Percentiles rank a stretch among this genome's conserved stretches.
These are phyloP conservation scores for Tipula unca DNA, from an alignment of 2,888 invertebrate genomes.

Conservation along the genomic window DNA sequence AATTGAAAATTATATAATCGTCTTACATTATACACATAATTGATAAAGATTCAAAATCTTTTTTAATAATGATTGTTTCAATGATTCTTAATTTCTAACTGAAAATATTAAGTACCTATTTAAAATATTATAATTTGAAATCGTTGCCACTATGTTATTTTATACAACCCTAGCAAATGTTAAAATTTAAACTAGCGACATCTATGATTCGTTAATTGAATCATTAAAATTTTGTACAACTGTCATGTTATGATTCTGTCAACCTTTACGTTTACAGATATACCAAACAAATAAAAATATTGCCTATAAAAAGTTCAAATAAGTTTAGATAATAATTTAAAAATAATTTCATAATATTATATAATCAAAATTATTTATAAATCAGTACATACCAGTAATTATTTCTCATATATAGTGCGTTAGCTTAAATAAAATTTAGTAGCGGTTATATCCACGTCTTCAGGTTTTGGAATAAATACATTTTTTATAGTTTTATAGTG, in stretches of 20 bases:
- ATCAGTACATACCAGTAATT: background rate
- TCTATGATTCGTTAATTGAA: background rate
- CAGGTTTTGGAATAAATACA: background rate
- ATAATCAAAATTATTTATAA: background rate
- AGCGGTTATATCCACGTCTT: background rate
- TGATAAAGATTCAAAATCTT: too few species aligned
- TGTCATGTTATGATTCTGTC: background rate
- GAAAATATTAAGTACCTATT: too few species aligned
- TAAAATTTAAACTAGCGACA: background rate
- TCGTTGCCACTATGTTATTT: too few species aligned
- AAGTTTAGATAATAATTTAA: background rate
- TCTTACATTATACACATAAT: too few species aligned
- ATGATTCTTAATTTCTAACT: too few species aligned
- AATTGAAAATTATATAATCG: too few species aligned
- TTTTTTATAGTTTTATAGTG: background rate
- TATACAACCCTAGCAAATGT: too few species aligned
- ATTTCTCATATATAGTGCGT: background rate
- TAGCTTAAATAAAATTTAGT: background rate
- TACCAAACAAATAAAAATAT: background rate
- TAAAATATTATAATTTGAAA: too few species aligned
- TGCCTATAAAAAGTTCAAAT: background rate
- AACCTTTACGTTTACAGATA: background rate
- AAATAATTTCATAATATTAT: background rate
- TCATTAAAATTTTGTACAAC: background rate
- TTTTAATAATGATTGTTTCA: too few species aligned